Base-by-base conservation (phyloP, 2,888 invertebrate species). In the Amaurobius ferox region DNA sequence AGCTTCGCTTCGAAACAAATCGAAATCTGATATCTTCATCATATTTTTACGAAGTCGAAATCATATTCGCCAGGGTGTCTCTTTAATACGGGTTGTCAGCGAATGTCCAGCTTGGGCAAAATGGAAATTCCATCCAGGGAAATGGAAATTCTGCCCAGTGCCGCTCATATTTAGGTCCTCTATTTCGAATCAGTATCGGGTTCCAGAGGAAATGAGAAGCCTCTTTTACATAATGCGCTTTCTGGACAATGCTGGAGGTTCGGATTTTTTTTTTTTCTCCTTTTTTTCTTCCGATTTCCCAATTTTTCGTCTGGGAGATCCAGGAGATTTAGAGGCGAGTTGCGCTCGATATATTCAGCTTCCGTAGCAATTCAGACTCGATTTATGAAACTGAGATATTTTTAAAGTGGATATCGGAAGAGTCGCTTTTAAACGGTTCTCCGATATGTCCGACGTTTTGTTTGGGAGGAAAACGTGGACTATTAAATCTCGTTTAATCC, bases 21-120 rank as follows among this genome's bases (percentile, higher is more conserved):
- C 83, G 77, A 85, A 77, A 85, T 77, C 77, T 85, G 83, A 85
- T 78, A 77, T 66, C 66, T 77, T 72, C 71, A 64, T 67, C 83
- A 40, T 71, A 72, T 72, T 76, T 85, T 77, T 77, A 55, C 19
- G 23, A 11, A 23, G 16, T 5, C 11, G 19, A 11, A 16, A 55
- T 55, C 23, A 55, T 23, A 55, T 55, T 55, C 55, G 1, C 5
- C 19, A 23, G 19, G 23, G 5, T 1, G 2, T 19, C 5, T 55
- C 55, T 55, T 23, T 55, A 55, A 55, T 55, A 55, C 16, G 55
- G 55, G 23, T 55, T 55, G 55, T 55, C 55, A 23, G 55, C 23
- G 23, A 11, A 55, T 55, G 55, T 55, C 55, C 55, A 55, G 55
- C 55, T 55, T 23, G 55, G 2, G 23, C 55, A 62, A 80, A 72